Percentiles rank a stretch among this genome's conserved stretches.
Conservation (phyloP, 2,888 invertebrate genomes). For the Caenorhabditis drosophilae region DNA sequence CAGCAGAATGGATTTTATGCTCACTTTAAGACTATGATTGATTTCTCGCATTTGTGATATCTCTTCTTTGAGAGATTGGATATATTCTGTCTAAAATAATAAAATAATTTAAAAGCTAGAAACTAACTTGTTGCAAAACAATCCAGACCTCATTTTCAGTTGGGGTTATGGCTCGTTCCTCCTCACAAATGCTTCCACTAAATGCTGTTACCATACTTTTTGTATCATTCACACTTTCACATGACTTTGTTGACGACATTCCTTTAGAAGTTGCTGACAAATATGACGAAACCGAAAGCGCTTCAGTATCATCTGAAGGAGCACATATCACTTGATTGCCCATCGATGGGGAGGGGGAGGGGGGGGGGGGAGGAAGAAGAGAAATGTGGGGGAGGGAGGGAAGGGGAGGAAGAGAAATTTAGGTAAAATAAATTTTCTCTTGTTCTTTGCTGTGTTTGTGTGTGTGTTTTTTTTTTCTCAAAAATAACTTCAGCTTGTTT, state of each 20-base stretch:
- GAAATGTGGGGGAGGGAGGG: too few species aligned
- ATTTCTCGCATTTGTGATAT: slow-evolving; percentile 71
- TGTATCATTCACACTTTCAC: slow-evolving; percentile 56
- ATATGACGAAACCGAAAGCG: slow-evolving; percentile 61
- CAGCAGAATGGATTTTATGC: neutral
- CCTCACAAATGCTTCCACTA: slow-evolving; percentile 53
- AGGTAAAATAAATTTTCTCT: too few species aligned
- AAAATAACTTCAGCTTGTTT: neutral
- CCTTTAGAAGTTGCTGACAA: slow-evolving; percentile 65
- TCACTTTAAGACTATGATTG: slow-evolving; percentile 55
- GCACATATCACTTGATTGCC: slow-evolving; percentile 32
- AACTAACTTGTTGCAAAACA: neutral
- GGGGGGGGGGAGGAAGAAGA: too few species aligned
- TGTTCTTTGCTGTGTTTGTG: neutral
- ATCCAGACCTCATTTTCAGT: slow-evolving; percentile 56
- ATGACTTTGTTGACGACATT: slow-evolving; percentile 62
- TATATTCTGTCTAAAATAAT: slow-evolving; percentile 29
- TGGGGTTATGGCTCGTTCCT: slow-evolving; percentile 61
- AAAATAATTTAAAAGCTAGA: neutral
- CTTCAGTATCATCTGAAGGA: slow-evolving; percentile 49
- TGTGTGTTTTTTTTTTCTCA: neutral
- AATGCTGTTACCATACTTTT: slow-evolving; percentile 55
- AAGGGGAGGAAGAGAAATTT: too few species aligned
- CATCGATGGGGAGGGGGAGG: too few species aligned
- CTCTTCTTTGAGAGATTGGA: slow-evolving; percentile 75